Evolutionary conservation across 1,140 invertebrate genomes (phyloP), one percentile per base, ranked within the genome.

Genomic region (Steinernema feltiae): DNA sequence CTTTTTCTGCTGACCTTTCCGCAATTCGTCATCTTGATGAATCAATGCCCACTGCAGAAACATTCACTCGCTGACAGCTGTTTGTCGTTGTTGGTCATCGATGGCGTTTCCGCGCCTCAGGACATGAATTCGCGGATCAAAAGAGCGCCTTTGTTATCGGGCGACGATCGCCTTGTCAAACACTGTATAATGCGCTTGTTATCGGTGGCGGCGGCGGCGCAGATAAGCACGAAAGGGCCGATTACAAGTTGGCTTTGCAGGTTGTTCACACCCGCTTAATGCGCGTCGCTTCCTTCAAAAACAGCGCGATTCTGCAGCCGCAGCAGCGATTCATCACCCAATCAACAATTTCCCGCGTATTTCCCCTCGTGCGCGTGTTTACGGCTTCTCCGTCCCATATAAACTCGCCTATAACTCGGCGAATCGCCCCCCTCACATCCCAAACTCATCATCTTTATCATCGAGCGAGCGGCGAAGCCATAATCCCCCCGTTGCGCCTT

Each of bases 1-100:
- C 24, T 27, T 63, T 63, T 3, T 63, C 24, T 27, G 12, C 53
- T n/a, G 3, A 27, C 7, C 12, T 3, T 27, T 7, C 53, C 24
- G 3, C 24, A 63, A 63, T 63, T 63, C 53, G 53, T 63, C 53
- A 7, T 63, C 3, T 63, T 63, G 53, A 63, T 63, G 53, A 63
- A 63, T 63, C 53, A 63, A 18, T 41, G 7, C 35, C 35, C 18
- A 41, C 35, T 41, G 35, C 53, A 63, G 24, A 63, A 7, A 63
- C 53, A 27, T 63, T 15, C 53, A 63, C 24, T 27, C 24, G 53
- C 24, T 27, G 53, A 17, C 53, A 63, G 53, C 24, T 63, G 53
- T 63, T 63, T 63, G 53, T 63, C 24, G n/a, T 46, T 46, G 41
- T 46, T 46, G n/a, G 7, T 46, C 41, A 46, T 46, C 41, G 7